These are phyloP conservation scores for Trilocha varians DNA, from an alignment of 2,888 invertebrate species.

Conservation along the genomic window DNA sequence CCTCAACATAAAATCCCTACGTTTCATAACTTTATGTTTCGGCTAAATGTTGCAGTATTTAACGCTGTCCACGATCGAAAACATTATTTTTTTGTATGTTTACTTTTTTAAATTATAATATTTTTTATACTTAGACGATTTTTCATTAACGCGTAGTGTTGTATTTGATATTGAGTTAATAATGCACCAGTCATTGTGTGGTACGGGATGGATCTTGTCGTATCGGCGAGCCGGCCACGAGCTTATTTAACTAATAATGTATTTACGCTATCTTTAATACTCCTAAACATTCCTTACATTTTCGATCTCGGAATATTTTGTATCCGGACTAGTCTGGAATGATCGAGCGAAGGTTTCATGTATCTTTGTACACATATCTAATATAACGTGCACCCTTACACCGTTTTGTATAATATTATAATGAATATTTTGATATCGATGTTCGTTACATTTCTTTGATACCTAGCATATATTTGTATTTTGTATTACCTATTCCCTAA, in stretches of 20 bases:
- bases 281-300: neutral
- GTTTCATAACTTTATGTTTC: constrained; percentile 50
- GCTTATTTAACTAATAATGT: constrained; percentile 28
- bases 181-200: constrained; percentile 42
- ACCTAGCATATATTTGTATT: constrained; percentile 51
- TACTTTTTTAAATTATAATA: constrained; percentile 62
- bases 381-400: constrained; percentile 52
- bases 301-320: constrained; percentile 23
- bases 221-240: constrained; percentile 21
- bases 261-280: constrained; percentile 18
- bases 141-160: constrained; percentile 42
- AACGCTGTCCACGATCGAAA: constrained; percentile 17
- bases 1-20: constrained; percentile 8
- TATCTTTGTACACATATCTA: constrained; percentile 67
- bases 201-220: constrained; percentile 11
- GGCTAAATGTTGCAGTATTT: neutral
- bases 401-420: constrained; percentile 45
- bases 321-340: constrained; percentile 29
- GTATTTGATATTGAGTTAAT: constrained; percentile 22
- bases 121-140: constrained; percentile 31
- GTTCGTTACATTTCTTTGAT: constrained; percentile 65
- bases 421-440: constrained; percentile 69
- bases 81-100: constrained; percentile 68
- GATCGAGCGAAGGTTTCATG: neutral
- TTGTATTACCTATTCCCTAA: constrained; percentile 47